Conservation (phyloP, 2,113 vertebrate species). For the Oxyura jamaicensis region DNA sequence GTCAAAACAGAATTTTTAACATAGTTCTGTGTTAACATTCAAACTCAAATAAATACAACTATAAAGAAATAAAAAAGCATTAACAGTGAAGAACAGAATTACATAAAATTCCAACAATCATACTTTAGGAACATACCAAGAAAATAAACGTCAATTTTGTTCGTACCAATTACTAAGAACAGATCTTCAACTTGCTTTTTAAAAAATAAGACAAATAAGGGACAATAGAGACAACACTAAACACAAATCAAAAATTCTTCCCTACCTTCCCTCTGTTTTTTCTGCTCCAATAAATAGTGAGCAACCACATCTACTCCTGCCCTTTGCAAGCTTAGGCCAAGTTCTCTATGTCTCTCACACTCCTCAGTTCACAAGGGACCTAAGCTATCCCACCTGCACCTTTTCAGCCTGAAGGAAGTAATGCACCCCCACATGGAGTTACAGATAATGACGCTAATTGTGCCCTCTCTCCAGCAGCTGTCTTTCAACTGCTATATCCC, state of each 20-base stretch:
- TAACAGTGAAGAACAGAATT: not conserved
- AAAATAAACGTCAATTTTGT: not conserved
- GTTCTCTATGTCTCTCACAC: rapidly evolving
- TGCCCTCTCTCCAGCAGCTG: not conserved
- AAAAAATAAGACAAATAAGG: too few relatives aligned
- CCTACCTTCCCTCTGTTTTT: not conserved
- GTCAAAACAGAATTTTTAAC: not conserved
- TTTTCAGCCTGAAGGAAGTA: not conserved
- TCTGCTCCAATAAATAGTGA: not conserved
- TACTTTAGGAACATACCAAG: rapidly evolving
- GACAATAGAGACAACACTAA: rapidly evolving
- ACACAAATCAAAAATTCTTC: not conserved
- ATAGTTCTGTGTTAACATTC: not conserved
- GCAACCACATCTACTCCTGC: not conserved
- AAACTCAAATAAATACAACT: not conserved
- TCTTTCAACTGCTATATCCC: not conserved
- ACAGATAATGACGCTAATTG: not conserved
- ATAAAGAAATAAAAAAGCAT: not conserved
- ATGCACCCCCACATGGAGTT: not conserved
- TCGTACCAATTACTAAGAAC: not conserved
- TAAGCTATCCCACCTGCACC: rapidly evolving
- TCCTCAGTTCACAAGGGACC: not conserved
- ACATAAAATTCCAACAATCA: not conserved
- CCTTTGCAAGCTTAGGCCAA: rapidly evolving
- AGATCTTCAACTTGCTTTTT: not conserved